Conservation (phyloP, 1,140 invertebrate genomes). For the Nasonia vitripennis region DNA sequence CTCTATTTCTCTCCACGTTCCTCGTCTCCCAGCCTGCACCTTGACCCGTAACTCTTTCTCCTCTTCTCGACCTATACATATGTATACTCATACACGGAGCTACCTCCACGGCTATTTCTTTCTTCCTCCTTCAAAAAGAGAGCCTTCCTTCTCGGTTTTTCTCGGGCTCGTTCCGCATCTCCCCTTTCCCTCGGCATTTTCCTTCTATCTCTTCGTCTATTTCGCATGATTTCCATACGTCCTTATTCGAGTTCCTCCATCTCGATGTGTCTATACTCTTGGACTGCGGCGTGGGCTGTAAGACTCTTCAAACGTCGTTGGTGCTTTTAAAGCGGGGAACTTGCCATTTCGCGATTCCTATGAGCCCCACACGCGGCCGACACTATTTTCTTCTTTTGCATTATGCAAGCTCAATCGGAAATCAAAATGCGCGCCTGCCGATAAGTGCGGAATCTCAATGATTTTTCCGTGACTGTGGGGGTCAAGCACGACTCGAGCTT, state of each 20-base stretch:
- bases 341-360: slow-evolving; percentile 14
- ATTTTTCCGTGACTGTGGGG: background rate
- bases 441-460: slow-evolving; percentile 7
- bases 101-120: background rate
- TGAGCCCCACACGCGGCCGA: too few relatives aligned
- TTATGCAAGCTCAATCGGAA: slow-evolving; percentile 25
- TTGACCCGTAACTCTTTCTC: slow-evolving; percentile 5
- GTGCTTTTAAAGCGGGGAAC: background rate
- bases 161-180: background rate
- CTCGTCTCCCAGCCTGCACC: background rate
- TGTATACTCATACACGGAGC: background rate
- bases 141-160: too few relatives aligned
- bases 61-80: background rate
- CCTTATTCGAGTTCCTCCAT: background rate
- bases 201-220: slow-evolving; percentile 9
- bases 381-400: background rate
- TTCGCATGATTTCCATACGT: background rate
- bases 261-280: background rate
- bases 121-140: too few relatives aligned
- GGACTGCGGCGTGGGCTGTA: background rate
- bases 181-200: background rate
- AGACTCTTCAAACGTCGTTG: background rate
- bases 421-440: background rate
- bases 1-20: background rate
- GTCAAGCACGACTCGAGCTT: background rate